Percentiles rank a stretch among this genome's conserved stretches.
Conservation (phyloP, 2,113 vertebrate species). For the Tragelaphus strepsiceros region DNA sequence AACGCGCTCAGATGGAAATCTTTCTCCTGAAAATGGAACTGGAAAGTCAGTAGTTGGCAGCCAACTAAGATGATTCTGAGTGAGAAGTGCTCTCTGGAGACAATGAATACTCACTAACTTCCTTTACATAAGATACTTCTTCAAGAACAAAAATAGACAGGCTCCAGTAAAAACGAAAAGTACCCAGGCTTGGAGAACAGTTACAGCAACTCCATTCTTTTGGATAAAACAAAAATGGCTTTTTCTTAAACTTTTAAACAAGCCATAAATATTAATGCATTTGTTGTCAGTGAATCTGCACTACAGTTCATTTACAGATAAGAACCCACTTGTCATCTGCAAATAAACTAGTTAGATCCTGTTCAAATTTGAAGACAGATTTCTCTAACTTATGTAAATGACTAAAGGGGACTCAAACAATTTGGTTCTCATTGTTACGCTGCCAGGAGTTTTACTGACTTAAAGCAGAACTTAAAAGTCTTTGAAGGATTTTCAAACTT, state of each 20-base stretch:
- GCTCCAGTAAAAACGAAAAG: conserved; percentile 24
- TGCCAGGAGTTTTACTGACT: not conserved
- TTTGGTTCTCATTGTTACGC: not conserved
- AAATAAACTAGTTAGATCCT: conserved; percentile 5
- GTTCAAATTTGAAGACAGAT: not conserved
- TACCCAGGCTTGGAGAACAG: not conserved
- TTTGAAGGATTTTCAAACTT: conserved; percentile 8
- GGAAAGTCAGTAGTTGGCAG: conserved; percentile 36
- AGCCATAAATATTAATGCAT: not conserved
- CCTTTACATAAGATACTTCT: not conserved
- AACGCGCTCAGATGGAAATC: conserved; percentile 20
- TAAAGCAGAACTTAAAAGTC: not conserved
- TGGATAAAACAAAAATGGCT: conserved; percentile 16
- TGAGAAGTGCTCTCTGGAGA: conserved; percentile 28
- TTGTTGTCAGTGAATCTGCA: not conserved
- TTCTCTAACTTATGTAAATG: not conserved
- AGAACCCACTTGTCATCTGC: not conserved
- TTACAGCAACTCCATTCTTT: not conserved
- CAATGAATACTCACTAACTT: not conserved
- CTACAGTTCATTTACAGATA: not conserved
- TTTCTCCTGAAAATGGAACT: conserved; percentile 48
- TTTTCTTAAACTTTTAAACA: conserved; percentile 19
- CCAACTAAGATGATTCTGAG: conserved; percentile 37
- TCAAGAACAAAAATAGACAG: conserved; percentile 10
- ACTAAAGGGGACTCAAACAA: not conserved